Evolutionary conservation across 2,113 vertebrate species (phyloP).

Genomic region (Prionailurus viverrinus): DNA sequence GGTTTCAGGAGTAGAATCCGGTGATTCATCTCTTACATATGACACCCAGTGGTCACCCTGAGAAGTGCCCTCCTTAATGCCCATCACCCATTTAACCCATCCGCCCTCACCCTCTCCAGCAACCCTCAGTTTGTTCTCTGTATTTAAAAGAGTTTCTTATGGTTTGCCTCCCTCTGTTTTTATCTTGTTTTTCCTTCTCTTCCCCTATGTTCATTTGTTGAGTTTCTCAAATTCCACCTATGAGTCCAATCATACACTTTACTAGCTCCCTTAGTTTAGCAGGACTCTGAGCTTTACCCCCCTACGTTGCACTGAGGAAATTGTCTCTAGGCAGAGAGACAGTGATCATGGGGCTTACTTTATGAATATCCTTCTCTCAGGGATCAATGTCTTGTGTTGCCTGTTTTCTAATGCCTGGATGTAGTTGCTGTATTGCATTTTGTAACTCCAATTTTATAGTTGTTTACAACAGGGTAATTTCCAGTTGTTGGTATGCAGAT

Average conservation of each 20-base stretch:
- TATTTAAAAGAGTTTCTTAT: too few species aligned
- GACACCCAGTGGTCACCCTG: too few species aligned
- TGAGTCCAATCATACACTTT: not conserved
- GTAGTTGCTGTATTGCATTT: not conserved
- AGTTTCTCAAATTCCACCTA: too few species aligned
- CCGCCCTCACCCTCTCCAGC: too few species aligned
- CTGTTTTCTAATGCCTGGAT: constrained; percentile 6
- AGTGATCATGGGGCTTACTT: not conserved
- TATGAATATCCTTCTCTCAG: not conserved
- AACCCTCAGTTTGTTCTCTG: too few species aligned
- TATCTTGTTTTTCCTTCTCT: too few species aligned
- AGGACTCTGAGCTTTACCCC: not conserved
- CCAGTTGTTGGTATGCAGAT: not conserved
- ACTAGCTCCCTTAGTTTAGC: not conserved
- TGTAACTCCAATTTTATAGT: constrained; percentile 35
- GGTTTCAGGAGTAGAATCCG: too few species aligned
- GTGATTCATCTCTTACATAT: too few species aligned
- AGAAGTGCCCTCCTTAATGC: too few species aligned
- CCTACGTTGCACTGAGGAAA: not conserved
- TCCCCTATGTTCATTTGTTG: too few species aligned
- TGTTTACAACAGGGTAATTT: constrained; percentile 21
- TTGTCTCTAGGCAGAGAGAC: not conserved
- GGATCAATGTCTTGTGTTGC: not conserved
- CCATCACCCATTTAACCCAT: too few species aligned
- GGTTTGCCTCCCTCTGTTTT: too few species aligned